A percentile compares a stretch with the other conserved stretches of the same genome.
Evolutionary conservation across 2,888 invertebrate species (phyloP).

Genomic region (Scaptomyza cyrtandrae): DNA sequence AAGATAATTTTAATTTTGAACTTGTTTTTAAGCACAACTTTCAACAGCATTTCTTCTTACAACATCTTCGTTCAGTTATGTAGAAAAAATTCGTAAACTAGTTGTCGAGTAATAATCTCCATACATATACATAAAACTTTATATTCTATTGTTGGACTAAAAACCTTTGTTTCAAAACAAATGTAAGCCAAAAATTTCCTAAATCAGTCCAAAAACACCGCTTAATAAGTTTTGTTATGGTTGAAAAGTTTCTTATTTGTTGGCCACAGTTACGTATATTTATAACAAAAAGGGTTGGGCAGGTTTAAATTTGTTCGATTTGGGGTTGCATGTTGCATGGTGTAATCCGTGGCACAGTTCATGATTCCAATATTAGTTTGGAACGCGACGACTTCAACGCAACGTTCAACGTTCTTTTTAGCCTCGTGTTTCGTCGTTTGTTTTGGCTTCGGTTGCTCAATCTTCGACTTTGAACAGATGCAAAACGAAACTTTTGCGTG

Average conservation of each 20-base stretch:
- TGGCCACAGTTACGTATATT: neutral
- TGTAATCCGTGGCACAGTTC: conserved; percentile 54
- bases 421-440: conserved; percentile 21
- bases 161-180: neutral
- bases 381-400: conserved; percentile 44
- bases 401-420: conserved; percentile 21
- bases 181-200: neutral
- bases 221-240: neutral
- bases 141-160: too few species aligned
- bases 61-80: too few species aligned
- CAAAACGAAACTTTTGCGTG: conserved; percentile 77
- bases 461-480: conserved; percentile 63
- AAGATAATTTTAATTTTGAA: too few species aligned
- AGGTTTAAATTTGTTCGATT: neutral
- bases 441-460: conserved; percentile 55
- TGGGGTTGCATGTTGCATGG: conserved; percentile 32
- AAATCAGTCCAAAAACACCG: neutral
- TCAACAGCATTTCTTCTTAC: too few species aligned
- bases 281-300: neutral
- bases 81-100: too few species aligned
- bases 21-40: too few species aligned
- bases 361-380: conserved; percentile 27
- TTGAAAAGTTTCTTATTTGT: neutral
- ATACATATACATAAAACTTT: too few species aligned
- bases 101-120: too few species aligned